Conservation (phyloP, 2,113 vertebrate genomes). For the Elgaria multicarinata region DNA sequence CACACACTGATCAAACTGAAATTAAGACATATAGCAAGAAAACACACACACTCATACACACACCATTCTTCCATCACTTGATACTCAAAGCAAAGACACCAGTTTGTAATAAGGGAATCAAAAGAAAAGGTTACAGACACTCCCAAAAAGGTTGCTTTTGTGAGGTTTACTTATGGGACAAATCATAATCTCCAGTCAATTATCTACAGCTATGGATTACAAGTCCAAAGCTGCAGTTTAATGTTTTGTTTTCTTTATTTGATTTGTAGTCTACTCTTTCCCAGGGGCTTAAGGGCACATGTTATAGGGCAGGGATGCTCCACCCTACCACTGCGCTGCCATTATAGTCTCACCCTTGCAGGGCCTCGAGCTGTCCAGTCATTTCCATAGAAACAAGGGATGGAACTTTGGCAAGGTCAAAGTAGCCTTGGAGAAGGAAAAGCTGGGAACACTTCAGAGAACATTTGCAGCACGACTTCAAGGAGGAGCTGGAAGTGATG, state of each 20-base stretch:
- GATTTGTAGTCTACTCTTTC: neutral
- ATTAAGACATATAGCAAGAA: neutral
- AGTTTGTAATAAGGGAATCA: neutral
- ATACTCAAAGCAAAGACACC: neutral
- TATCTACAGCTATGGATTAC: neutral
- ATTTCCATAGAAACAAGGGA: slow-evolving; percentile 5
- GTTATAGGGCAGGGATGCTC: neutral
- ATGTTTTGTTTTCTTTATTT: neutral
- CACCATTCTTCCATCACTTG: neutral
- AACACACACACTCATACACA: no score
- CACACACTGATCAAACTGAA: neutral
- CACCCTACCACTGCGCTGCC: neutral
- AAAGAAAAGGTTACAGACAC: neutral
- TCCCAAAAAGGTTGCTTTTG: slow-evolving; percentile 33
- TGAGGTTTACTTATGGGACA: slow-evolving; percentile 28
- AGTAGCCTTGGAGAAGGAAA: neutral
- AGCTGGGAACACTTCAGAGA: slow-evolving; percentile 12
- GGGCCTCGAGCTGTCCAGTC: neutral
- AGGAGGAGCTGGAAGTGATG: neutral
- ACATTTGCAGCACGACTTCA: neutral
- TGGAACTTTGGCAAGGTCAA: neutral
- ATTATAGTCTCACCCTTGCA: neutral
- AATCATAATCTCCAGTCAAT: slow-evolving; percentile 13
- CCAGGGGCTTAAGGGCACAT: neutral
- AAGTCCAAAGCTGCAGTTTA: neutral